Evolutionary conservation across 2,797 vertebrate genomes (phyloP).

Genomic region (Leuciscus waleckii): DNA sequence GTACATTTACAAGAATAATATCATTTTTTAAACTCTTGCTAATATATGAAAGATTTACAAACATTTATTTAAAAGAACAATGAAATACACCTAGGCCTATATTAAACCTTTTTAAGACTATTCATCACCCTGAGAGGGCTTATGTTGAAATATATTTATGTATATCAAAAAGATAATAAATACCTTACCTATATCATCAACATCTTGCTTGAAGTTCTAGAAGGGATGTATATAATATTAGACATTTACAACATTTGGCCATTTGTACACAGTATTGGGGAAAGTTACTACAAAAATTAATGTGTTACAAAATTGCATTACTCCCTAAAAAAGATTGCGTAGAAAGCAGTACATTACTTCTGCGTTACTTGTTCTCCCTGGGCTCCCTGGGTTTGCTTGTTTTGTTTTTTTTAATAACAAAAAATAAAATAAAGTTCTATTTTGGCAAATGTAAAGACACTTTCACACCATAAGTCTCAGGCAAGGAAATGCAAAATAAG

Average conservation of each 20-base stretch:
- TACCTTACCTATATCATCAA: neutral
- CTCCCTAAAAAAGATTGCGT: too few relatives aligned
- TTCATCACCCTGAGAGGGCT: neutral
- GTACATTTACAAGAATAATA: neutral
- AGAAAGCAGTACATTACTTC: too few relatives aligned
- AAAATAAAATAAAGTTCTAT: too few relatives aligned
- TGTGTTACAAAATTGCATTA: too few relatives aligned
- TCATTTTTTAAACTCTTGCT: rapidly evolving
- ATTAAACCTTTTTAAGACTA: neutral
- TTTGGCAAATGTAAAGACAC: too few relatives aligned
- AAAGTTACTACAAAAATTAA: too few relatives aligned
- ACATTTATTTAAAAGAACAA: slow-evolving; percentile 4
- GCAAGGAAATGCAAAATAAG: neutral
- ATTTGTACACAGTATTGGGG: neutral
- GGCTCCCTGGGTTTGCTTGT: too few relatives aligned
- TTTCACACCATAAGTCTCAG: too few relatives aligned
- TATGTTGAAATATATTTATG: neutral
- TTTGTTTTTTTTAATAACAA: too few relatives aligned
- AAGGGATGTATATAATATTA: neutral
- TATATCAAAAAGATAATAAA: neutral
- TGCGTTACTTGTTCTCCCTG: too few relatives aligned
- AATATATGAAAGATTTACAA: neutral
- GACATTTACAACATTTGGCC: neutral
- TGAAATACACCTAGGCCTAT: neutral
- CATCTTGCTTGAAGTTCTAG: neutral